These are phyloP conservation scores for Acanthococcus lagerstroemiae DNA, from an alignment of 2,888 invertebrate species.

Conservation along the genomic window DNA sequence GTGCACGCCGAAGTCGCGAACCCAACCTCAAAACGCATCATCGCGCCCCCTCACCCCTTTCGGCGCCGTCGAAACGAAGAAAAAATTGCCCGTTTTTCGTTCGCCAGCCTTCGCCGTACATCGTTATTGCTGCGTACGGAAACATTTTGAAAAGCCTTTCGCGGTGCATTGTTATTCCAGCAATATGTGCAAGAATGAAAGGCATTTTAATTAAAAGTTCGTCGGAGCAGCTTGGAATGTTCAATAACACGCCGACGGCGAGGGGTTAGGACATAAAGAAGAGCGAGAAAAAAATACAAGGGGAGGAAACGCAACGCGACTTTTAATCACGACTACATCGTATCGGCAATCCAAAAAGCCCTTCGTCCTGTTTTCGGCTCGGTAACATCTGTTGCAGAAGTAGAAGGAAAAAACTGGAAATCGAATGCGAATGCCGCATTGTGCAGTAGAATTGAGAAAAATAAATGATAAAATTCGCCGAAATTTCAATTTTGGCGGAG, in stretches of 20 bases:
- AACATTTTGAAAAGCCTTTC: slow-evolving; percentile 1
- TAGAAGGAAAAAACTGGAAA: too few relatives aligned
- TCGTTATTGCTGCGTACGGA: too few relatives aligned
- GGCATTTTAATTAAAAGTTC: slow-evolving; percentile 35
- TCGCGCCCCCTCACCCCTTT: too few relatives aligned
- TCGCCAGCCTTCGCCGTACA: too few relatives aligned
- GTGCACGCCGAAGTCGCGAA: too few relatives aligned
- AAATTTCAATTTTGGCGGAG: too few relatives aligned
- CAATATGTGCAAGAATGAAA: slow-evolving; percentile 32
- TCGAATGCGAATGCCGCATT: too few relatives aligned
- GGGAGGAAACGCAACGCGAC: slow-evolving; percentile 1
- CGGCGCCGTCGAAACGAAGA: too few relatives aligned
- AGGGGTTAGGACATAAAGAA: not conserved
- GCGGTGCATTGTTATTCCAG: slow-evolving; percentile 23
- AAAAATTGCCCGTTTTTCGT: too few relatives aligned
- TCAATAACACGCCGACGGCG: slow-evolving; percentile 36
- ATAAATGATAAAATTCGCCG: too few relatives aligned
- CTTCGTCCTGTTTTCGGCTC: not conserved
- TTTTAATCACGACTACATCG: slow-evolving; percentile 22
- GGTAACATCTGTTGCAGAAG: slow-evolving; percentile 1
- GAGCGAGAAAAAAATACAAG: slow-evolving; percentile 12
- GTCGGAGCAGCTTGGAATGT: slow-evolving; percentile 34
- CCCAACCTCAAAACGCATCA: too few relatives aligned
- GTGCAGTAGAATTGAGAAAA: too few relatives aligned
- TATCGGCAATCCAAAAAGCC: not conserved